A percentile compares a stretch with the other conserved stretches of the same genome.
Conservation (phyloP, 2,113 vertebrate species). For the Microtus ochrogaster region DNA sequence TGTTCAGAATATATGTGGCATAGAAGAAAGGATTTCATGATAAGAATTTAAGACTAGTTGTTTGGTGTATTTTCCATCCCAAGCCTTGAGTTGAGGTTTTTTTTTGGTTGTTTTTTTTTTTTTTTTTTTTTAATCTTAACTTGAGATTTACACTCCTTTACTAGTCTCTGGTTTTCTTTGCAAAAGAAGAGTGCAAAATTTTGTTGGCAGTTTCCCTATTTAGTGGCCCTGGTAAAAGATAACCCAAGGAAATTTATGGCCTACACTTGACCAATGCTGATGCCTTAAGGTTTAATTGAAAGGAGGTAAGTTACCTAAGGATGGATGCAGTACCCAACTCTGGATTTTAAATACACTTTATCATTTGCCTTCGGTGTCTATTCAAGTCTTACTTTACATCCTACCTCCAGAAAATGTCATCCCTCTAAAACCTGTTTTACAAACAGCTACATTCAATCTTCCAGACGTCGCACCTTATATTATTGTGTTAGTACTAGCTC, state of each 20-base stretch:
- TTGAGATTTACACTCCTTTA: neutral
- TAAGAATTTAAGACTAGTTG: neutral
- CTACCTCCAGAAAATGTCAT: neutral
- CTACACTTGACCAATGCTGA: neutral
- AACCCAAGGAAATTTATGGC: neutral
- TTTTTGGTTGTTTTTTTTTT: neutral
- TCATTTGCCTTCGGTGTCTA: neutral
- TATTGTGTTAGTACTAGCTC: neutral
- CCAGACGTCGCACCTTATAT: neutral
- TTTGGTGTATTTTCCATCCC: neutral
- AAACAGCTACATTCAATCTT: constrained; percentile 6
- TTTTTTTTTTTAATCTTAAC: neutral
- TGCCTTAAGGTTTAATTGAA: neutral
- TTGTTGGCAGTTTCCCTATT: neutral
- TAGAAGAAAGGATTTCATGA: neutral
- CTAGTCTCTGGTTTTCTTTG: neutral
- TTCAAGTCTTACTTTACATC: neutral
- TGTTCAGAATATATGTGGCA: neutral
- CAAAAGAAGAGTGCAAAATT: neutral
- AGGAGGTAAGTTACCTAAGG: neutral
- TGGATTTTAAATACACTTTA: constrained; percentile 5
- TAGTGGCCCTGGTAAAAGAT: neutral
- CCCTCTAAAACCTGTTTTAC: constrained; percentile 1
- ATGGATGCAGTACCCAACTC: neutral
- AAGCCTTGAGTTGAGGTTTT: neutral